Conservation (phyloP, 2,888 invertebrate genomes). For the Calliopum simillimum region DNA sequence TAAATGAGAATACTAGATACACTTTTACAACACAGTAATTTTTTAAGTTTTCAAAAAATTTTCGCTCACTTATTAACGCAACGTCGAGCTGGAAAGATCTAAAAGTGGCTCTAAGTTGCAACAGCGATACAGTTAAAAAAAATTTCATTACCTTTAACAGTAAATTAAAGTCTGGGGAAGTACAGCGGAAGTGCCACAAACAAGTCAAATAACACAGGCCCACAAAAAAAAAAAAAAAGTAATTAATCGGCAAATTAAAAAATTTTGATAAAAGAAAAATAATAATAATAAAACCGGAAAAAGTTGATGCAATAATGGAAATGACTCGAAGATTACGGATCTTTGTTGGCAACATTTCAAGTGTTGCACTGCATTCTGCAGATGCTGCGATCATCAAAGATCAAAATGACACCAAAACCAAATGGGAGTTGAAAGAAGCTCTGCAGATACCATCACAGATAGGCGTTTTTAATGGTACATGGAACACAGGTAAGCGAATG, state of each 20-base stretch:
- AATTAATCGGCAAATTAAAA: slow-evolving; percentile 1
- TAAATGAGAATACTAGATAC: too few relatives aligned
- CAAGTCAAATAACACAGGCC: too few relatives aligned
- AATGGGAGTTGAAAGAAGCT: slow-evolving; percentile 59
- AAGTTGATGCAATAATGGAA: too few relatives aligned
- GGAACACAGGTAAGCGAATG: slow-evolving; percentile 72
- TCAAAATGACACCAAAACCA: slow-evolving; percentile 44
- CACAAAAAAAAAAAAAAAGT: too few relatives aligned
- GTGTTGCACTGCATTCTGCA: not conserved
- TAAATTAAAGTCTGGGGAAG: not conserved
- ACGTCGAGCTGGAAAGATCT: slow-evolving; percentile 23
- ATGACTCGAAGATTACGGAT: not conserved
- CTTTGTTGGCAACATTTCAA: not conserved
- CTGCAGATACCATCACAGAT: slow-evolving; percentile 52
- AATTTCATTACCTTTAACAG: not conserved
- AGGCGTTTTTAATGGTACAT: slow-evolving; percentile 70
- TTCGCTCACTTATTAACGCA: slow-evolving; percentile 27
- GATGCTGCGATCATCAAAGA: too few relatives aligned
- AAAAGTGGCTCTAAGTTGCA: not conserved
- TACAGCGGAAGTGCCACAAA: too few relatives aligned
- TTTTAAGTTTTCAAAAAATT: too few relatives aligned
- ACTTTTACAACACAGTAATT: too few relatives aligned
- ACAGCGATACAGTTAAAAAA: not conserved
- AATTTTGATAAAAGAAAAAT: not conserved
- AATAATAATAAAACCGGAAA: not conserved